Conservation (phyloP, 2,888 invertebrate genomes). For the Macrosiphum euphorbiae region DNA sequence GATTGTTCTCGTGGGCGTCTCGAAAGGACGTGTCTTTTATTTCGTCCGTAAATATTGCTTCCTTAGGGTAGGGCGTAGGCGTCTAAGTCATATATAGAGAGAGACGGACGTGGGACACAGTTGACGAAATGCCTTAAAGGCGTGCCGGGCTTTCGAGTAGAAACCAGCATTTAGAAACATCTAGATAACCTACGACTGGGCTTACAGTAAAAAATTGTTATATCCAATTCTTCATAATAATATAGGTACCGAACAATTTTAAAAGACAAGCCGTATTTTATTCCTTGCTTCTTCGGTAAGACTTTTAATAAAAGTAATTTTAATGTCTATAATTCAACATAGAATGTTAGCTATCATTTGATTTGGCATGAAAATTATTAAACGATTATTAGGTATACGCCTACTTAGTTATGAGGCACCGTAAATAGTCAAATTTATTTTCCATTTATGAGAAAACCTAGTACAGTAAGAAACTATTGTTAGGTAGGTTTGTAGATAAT, state of each 20-base stretch:
- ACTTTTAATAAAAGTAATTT: neutral
- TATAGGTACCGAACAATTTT: neutral
- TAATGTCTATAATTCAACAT: neutral
- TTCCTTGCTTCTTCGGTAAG: neutral
- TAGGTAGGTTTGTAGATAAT: neutral
- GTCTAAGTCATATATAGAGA: neutral
- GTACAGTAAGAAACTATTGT: neutral
- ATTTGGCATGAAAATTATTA: neutral
- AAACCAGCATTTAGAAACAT: slow-evolving; percentile 19
- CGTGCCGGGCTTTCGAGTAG: neutral
- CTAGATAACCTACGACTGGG: neutral
- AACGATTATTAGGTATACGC: neutral
- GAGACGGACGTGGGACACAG: slow-evolving; percentile 1
- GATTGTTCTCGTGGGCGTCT: slow-evolving; percentile 48
- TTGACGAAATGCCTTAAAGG: slow-evolving; percentile 51
- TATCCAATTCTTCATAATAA: neutral
- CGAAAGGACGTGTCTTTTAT: slow-evolving; percentile 28
- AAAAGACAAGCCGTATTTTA: neutral
- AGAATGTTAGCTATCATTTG: neutral
- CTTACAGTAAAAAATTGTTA: neutral
- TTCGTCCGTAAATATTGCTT: slow-evolving; percentile 26
- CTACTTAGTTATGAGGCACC: neutral
- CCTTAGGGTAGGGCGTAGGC: slow-evolving; percentile 4
- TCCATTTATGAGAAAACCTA: neutral
- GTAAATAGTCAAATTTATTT: neutral